A percentile compares a stretch with the other conserved stretches of the same genome.
phyloP scores from a whole-genome alignment of 2,888 invertebrate species.

The Argyresthia albistria region DNA sequence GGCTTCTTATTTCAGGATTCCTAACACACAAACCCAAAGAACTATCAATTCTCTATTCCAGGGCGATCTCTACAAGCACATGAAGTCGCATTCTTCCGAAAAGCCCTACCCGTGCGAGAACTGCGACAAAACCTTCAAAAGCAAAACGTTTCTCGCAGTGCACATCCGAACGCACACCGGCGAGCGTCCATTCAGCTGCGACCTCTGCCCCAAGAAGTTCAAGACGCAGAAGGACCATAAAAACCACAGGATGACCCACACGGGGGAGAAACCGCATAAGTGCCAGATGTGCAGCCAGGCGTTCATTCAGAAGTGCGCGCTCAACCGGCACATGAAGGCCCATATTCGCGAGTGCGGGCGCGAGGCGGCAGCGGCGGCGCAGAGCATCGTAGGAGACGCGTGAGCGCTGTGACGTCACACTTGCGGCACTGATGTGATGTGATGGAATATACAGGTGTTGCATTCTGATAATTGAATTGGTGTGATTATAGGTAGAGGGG shows the following conservation, averaged over 20 bases:
- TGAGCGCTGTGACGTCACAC: too few relatives aligned
- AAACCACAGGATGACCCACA: slow-evolving; percentile 93
- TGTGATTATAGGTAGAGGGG: too few relatives aligned
- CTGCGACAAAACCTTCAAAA: slow-evolving; percentile 90
- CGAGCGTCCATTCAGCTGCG: slow-evolving; percentile 86
- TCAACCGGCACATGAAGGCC: slow-evolving; percentile 92
- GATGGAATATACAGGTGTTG: too few relatives aligned
- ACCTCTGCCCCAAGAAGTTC: slow-evolving; percentile 91
- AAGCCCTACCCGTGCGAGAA: slow-evolving; percentile 89
- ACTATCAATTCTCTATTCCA: slow-evolving; percentile 14
- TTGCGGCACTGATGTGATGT: too few relatives aligned
- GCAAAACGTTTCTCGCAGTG: slow-evolving; percentile 86
- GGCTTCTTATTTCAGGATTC: background rate
- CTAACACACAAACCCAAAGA: background rate
- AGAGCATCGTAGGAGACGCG: too few relatives aligned
- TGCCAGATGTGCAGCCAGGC: slow-evolving; percentile 91
- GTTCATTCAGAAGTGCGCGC: slow-evolving; percentile 92
- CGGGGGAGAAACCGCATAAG: slow-evolving; percentile 92
- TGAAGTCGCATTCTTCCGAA: slow-evolving; percentile 81
- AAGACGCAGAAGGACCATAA: slow-evolving; percentile 93
- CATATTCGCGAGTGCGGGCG: background rate
- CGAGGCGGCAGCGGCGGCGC: background rate
- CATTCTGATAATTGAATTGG: too few relatives aligned
- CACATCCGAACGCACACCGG: slow-evolving; percentile 87
- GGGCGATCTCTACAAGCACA: slow-evolving; percentile 61